Percentiles rank a stretch among this genome's conserved stretches.
These are phyloP conservation scores for Trachurus trachurus DNA, from an alignment of 2,797 vertebrate species.

Conservation along the genomic window DNA sequence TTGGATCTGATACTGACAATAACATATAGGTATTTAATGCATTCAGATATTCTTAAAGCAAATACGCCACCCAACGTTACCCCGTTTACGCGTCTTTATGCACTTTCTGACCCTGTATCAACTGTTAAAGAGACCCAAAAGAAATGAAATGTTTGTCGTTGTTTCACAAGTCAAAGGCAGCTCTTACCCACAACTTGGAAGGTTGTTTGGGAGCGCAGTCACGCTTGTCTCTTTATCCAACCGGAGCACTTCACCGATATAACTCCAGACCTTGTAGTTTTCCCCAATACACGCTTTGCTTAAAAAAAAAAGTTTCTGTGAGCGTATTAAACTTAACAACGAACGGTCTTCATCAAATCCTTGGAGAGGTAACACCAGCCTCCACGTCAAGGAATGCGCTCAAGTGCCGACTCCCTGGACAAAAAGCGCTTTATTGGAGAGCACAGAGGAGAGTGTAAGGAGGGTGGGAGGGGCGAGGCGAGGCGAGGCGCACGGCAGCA, in stretches of 20 bases:
- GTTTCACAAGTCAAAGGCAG: slow-evolving; percentile 7
- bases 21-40: neutral
- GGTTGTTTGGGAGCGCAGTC: slow-evolving; percentile 53
- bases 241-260: slow-evolving; percentile 39
- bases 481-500: slow-evolving; percentile 37
- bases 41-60: neutral
- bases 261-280: slow-evolving; percentile 62
- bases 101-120: neutral
- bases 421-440: slow-evolving; percentile 82
- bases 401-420: slow-evolving; percentile 70
- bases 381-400: slow-evolving; percentile 81
- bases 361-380: slow-evolving; percentile 62
- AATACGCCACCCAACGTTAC: neutral
- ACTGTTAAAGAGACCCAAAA: neutral
- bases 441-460: slow-evolving; percentile 63
- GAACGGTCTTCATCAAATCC: slow-evolving; percentile 62
- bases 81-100: slow-evolving; percentile 43
- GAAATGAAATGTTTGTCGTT: neutral
- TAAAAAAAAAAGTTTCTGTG: slow-evolving; percentile 24
- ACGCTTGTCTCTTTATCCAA: slow-evolving; percentile 67
- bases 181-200: slow-evolving; percentile 70
- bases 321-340: slow-evolving; percentile 17
- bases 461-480: slow-evolving; percentile 75
- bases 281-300: slow-evolving; percentile 22
- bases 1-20: neutral